phyloP scores from a whole-genome alignment of 2,797 vertebrate genomes.

The Crax fasciolata region DNA sequence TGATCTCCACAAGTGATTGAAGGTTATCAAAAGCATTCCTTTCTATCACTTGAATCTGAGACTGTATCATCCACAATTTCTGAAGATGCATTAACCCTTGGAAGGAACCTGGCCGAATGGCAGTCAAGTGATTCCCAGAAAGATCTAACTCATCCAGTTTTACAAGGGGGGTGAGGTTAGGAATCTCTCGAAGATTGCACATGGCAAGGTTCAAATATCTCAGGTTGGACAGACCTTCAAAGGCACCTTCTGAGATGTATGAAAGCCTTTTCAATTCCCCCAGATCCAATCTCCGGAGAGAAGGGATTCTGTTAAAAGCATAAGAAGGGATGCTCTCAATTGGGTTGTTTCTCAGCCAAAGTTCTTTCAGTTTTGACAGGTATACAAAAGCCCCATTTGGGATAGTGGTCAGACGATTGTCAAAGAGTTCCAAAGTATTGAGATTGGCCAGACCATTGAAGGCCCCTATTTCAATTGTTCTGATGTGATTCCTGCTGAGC shows the following conservation, averaged over 20 bases:
- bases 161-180: constrained; percentile 96
- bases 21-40: constrained; percentile 99
- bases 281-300: constrained; percentile 94
- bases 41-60: constrained; percentile 98
- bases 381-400: constrained; percentile 99
- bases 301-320: constrained; percentile 99
- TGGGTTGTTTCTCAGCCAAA: constrained; percentile 99
- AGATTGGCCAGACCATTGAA: constrained; percentile 99
- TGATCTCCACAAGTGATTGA: constrained; percentile 98
- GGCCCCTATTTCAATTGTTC: constrained; percentile 98
- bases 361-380: constrained; percentile 98
- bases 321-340: constrained; percentile 99
- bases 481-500: constrained; percentile 98
- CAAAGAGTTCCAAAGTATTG: constrained; percentile 99
- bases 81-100: constrained; percentile 98
- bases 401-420: constrained; percentile 99
- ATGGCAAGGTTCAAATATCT: constrained; percentile 99
- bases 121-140: constrained; percentile 96
- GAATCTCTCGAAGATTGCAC: constrained; percentile 99
- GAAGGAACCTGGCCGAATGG: constrained; percentile 96
- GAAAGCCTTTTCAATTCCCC: constrained; percentile 98
- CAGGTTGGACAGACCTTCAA: constrained; percentile 98
- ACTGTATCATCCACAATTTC: constrained; percentile 99
- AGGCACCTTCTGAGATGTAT: constrained; percentile 99
- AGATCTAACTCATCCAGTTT: constrained; percentile 98